Base-by-base conservation (phyloP, 2,888 invertebrate genomes). In the Antitype chi region DNA sequence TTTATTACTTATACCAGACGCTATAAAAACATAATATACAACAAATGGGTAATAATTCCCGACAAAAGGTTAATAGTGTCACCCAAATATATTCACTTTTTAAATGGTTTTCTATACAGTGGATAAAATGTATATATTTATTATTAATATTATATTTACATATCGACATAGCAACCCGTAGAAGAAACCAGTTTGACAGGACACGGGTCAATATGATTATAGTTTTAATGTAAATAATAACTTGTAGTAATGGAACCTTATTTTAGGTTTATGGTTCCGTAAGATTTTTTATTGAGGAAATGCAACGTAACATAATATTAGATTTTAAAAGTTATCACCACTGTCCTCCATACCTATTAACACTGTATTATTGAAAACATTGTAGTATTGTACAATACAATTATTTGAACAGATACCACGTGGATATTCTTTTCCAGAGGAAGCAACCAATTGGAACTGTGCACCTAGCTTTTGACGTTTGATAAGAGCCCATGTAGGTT, bases 181-280 rank as follows among this genome's bases (percentile, higher is more conserved):
- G 20, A 53, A 20, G 11, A 0, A 69, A 69, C 81, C n/a, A n/a
- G 76, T 70, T 78, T 63, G 4, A 60, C 69, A 74, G 83, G 70
- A 64, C 63, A 74, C 8, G 23, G 47, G 73, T 67, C 38, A 60
- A 25, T 28, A n/a, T 55, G 23, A 38, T 38, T 32, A 62, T 43
- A 6, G 32, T 52, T 70, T 76, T 20, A 59, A 82, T 82, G 78
- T 13, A 55, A 70, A 82, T 82, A 83, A 78, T 38, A 38, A 38
- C 49, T 60, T 15, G 67, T 69, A 2, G 13, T 49, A 23, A 38
- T 49, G 13, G 52, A 49, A 64, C 49, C 28, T 25, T 32, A 32
- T 32, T 32, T 32, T 68, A 59, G 8, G 11, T 55, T 74, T 49
- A 28, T 52, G 47, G 49, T 63, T 59, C 49, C 67, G 25, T 63